phyloP scores from a whole-genome alignment of 2,888 invertebrate genomes.

The Trilocha varians region DNA sequence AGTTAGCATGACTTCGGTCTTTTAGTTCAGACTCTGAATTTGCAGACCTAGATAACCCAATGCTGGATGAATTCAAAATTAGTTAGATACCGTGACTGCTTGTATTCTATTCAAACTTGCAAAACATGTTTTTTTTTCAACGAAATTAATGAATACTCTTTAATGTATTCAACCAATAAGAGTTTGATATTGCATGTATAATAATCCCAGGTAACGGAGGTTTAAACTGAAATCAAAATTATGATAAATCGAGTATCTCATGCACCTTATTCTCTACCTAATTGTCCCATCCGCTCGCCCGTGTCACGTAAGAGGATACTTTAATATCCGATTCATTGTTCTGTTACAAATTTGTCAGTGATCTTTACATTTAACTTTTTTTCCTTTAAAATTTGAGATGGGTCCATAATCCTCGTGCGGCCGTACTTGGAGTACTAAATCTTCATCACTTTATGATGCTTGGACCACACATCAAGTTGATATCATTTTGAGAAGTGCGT shows the following conservation, averaged over 20 bases:
- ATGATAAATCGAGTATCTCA: slow-evolving; percentile 11
- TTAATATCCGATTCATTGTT: slow-evolving; percentile 72
- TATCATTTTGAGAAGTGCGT: slow-evolving; percentile 29
- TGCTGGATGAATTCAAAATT: background rate
- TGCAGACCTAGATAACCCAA: slow-evolving; percentile 1
- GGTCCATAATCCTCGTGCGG: slow-evolving; percentile 62
- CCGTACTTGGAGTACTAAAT: slow-evolving; percentile 55
- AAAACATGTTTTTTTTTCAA: too few relatives aligned
- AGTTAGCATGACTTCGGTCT: slow-evolving; percentile 11
- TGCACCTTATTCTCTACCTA: slow-evolving; percentile 34
- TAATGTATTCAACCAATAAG: too few relatives aligned
- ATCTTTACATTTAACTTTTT: slow-evolving; percentile 71
- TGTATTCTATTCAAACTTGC: too few relatives aligned
- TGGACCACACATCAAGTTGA: slow-evolving; percentile 60
- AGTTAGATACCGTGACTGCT: background rate
- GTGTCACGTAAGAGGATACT: slow-evolving; percentile 70
- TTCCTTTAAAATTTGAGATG: slow-evolving; percentile 63
- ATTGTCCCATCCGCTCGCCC: slow-evolving; percentile 58
- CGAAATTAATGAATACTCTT: too few relatives aligned
- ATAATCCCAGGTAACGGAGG: too few relatives aligned
- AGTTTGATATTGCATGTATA: too few relatives aligned
- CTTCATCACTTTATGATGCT: slow-evolving; percentile 46
- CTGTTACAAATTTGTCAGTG: slow-evolving; percentile 74
- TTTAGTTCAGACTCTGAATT: slow-evolving; percentile 12
- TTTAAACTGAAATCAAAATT: too few relatives aligned